Conservation (phyloP, 2,113 vertebrate species). For the Phalacrocorax aristotelis region DNA sequence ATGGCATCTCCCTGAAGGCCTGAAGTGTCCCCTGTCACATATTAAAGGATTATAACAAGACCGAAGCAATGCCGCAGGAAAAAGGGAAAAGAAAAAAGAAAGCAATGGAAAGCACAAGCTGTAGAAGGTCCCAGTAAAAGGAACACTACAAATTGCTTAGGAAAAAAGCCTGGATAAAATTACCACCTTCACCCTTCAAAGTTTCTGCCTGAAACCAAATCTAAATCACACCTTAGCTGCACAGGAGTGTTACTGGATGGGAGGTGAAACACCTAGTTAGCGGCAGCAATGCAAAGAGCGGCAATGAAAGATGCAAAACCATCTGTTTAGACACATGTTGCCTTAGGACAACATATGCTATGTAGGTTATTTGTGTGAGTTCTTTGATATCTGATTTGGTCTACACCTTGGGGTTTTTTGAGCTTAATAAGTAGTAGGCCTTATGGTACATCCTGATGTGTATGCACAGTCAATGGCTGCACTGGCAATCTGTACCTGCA, state of each 20-base stretch:
- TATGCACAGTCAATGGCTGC: background rate
- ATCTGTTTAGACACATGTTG: background rate
- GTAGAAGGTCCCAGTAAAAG: background rate
- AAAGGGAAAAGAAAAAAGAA: too few relatives aligned
- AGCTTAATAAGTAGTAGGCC: background rate
- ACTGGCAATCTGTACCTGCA: background rate
- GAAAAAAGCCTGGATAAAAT: slow-evolving; percentile 34
- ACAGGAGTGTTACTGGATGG: background rate
- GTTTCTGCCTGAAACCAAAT: slow-evolving; percentile 25
- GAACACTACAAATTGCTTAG: background rate
- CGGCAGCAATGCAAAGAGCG: background rate
- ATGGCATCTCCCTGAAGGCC: background rate
- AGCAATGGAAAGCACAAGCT: background rate
- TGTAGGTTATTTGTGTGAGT: background rate
- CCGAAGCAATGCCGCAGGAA: background rate
- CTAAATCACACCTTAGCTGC: background rate
- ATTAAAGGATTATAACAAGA: background rate
- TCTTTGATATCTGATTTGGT: slow-evolving; percentile 7
- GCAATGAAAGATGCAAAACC: background rate
- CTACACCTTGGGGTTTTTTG: background rate
- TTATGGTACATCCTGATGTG: background rate
- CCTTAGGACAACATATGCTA: slow-evolving; percentile 29
- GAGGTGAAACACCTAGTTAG: background rate
- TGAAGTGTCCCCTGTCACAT: background rate
- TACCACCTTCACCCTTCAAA: slow-evolving; percentile 10